Conservation (phyloP, 2,113 vertebrate genomes). For the Piaya cayana region DNA sequence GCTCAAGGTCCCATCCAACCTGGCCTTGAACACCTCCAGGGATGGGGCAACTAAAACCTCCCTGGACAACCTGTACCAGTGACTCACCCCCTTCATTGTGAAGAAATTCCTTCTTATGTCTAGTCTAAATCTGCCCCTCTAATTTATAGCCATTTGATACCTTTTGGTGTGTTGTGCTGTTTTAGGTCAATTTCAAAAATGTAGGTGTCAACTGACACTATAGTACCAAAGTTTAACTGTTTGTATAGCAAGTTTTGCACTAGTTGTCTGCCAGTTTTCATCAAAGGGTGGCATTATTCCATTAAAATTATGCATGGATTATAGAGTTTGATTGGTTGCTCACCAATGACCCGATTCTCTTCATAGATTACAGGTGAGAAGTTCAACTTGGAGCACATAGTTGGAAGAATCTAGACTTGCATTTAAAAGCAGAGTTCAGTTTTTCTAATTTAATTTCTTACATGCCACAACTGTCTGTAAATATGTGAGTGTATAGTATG, state of each 20-base stretch:
- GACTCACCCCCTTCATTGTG: no score
- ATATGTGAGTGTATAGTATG: background rate
- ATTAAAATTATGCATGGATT: background rate
- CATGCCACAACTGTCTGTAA: background rate
- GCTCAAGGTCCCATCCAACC: no score
- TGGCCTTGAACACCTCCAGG: no score
- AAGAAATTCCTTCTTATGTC: no score
- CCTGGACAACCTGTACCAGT: no score
- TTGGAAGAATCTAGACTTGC: background rate
- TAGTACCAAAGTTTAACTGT: background rate
- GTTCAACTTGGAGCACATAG: background rate
- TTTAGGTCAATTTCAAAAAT: background rate
- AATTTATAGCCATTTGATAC: no score
- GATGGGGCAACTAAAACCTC: no score
- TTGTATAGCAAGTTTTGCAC: background rate
- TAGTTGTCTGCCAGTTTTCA: background rate
- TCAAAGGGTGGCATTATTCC: background rate
- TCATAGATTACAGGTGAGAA: background rate
- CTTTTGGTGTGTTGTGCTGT: background rate
- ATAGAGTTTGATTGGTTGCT: background rate
- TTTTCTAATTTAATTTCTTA: background rate
- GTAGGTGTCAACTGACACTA: background rate
- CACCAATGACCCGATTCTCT: background rate
- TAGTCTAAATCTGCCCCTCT: no score
- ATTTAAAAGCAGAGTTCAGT: background rate